These are phyloP conservation scores for Ctenomys sociabilis DNA, from an alignment of 2,113 vertebrate genomes.

Conservation along the genomic window DNA sequence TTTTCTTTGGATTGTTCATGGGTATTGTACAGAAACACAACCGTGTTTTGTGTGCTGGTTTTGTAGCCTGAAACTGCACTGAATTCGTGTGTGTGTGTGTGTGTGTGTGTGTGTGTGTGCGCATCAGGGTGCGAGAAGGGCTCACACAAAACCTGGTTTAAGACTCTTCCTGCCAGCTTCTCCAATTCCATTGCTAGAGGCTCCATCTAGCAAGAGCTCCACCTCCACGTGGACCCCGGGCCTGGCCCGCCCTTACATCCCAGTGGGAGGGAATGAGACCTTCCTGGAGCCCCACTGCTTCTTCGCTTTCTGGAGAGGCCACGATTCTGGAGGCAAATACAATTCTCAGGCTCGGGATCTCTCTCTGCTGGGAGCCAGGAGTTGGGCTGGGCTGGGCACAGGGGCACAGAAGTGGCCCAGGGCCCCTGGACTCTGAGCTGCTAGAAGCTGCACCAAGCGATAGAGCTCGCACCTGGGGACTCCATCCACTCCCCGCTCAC, in stretches of 20 bases:
- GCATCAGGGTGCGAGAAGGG: background rate
- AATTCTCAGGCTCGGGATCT: accelerated
- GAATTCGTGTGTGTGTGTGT: background rate
- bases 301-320: accelerated
- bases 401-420: accelerated
- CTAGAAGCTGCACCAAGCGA: background rate
- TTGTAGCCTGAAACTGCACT: background rate
- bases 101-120: background rate
- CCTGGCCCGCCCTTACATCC: accelerated
- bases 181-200: accelerated
- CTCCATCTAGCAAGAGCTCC: background rate
- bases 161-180: background rate
- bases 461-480: accelerated
- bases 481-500: background rate
- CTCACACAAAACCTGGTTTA: background rate
- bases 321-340: accelerated
- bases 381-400: accelerated
- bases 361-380: accelerated
- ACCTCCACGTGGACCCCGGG: background rate
- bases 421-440: background rate
- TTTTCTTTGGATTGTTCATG: background rate
- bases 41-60: background rate
- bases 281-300: accelerated
- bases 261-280: background rate
- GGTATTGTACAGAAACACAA: background rate